A percentile compares a stretch with the other conserved stretches of the same genome.
Conservation (phyloP, 2,888 invertebrate genomes). For the Tiphia femorata region DNA sequence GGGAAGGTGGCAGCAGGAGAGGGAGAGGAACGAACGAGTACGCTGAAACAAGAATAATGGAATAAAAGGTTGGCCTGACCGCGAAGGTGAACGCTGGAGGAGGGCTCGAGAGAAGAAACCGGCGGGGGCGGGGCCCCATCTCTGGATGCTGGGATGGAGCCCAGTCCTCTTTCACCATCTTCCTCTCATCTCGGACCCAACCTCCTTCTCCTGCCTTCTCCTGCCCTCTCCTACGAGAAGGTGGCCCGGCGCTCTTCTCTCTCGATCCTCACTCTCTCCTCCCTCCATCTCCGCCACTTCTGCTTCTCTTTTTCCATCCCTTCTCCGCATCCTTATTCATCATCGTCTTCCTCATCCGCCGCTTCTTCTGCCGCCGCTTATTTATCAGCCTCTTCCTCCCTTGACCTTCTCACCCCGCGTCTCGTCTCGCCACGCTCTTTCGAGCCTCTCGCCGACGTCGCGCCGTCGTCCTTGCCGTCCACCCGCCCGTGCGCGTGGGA, state of each 20-base stretch:
- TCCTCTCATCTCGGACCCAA: slow-evolving; percentile 64
- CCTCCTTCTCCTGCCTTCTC: slow-evolving; percentile 46
- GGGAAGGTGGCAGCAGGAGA: slow-evolving; percentile 24
- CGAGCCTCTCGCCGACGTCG: too few species aligned
- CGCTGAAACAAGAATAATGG: slow-evolving; percentile 49
- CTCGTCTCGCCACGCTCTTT: slow-evolving; percentile 16
- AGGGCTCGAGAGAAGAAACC: slow-evolving; percentile 51
- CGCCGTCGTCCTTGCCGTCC: too few species aligned
- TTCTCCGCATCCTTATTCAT: slow-evolving; percentile 1
- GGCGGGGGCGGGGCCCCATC: slow-evolving; percentile 63
- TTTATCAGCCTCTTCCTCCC: slow-evolving; percentile 18
- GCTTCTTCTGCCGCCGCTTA: slow-evolving; percentile 16
- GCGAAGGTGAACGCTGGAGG: slow-evolving; percentile 46
- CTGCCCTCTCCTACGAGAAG: slow-evolving; percentile 20
- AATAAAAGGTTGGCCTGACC: slow-evolving; percentile 52
- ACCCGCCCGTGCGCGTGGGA: too few species aligned
- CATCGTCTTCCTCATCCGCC: slow-evolving; percentile 10
- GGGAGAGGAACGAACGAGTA: slow-evolving; percentile 32
- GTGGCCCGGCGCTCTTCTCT: too few species aligned
- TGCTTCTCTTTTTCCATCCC: not conserved
- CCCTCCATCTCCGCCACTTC: not conserved
- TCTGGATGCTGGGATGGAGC: slow-evolving; percentile 63
- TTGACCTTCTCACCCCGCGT: slow-evolving; percentile 34
- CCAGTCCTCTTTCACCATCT: slow-evolving; percentile 59
- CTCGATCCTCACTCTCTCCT: slow-evolving; percentile 20